Conservation (phyloP, 1,140 invertebrate genomes). For the Heliconius melpomene region DNA sequence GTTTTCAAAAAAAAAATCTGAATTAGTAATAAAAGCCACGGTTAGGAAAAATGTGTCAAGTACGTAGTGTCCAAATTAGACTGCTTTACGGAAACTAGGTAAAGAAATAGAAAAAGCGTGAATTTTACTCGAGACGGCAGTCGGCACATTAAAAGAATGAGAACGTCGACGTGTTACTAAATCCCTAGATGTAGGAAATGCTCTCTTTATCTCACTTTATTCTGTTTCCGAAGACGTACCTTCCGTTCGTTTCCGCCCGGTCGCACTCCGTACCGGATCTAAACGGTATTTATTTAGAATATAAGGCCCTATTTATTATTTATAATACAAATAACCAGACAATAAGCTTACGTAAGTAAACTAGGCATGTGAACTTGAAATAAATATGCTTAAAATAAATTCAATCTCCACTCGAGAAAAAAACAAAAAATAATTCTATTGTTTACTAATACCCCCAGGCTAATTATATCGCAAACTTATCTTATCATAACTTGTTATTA, state of each 20-base stretch:
- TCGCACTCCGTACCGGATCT: conserved; percentile 48
- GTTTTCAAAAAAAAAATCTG: neutral
- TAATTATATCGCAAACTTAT: neutral
- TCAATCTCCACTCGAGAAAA: too few relatives aligned
- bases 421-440: neutral
- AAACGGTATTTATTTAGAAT: conserved; percentile 57
- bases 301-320: neutral
- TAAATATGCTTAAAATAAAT: neutral
- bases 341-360: neutral
- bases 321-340: neutral
- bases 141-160: conserved; percentile 60
- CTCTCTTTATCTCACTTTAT: conserved; percentile 79
- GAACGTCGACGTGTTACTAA: conserved; percentile 69
- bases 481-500: neutral
- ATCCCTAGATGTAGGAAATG: conserved; percentile 76
- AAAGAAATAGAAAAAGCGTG: neutral
- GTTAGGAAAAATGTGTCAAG: conserved; percentile 4
- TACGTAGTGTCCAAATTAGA: conserved; percentile 6
- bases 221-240: conserved; percentile 69
- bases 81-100: conserved; percentile 1
- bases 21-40: neutral
- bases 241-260: conserved; percentile 63
- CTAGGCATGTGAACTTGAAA: neutral
- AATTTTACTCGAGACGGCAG: neutral
- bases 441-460: neutral